phyloP scores from a whole-genome alignment of 2,797 vertebrate genomes.

The Coilia nasus region DNA sequence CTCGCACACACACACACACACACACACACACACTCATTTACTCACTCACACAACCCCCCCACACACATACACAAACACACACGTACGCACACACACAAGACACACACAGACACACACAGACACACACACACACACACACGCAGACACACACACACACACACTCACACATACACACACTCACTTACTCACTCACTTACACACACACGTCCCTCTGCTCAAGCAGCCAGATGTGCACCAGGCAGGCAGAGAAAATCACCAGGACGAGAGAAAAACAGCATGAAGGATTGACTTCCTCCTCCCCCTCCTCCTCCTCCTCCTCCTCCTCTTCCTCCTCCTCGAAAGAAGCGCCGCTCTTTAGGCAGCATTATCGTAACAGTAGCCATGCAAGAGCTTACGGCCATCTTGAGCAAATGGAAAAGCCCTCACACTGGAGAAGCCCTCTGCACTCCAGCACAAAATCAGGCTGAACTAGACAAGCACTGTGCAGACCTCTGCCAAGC shows the following conservation, averaged over 20 bases:
- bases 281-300: not conserved
- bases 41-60: not conserved
- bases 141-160: not conserved
- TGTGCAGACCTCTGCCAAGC: too few species aligned
- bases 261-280: not conserved
- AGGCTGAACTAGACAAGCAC: not conserved
- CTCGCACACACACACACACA: not conserved
- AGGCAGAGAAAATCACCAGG: not conserved
- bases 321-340: not conserved
- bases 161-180: not conserved
- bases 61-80: not conserved
- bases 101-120: not conserved
- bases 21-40: slow-evolving; percentile 2
- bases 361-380: not conserved
- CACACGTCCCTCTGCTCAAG: not conserved
- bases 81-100: not conserved
- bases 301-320: not conserved
- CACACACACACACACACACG: not conserved
- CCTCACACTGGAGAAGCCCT: not conserved
- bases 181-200: not conserved
- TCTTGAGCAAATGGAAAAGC: not conserved
- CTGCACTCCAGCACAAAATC: not conserved
- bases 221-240: slow-evolving; percentile 12
- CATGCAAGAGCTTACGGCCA: not conserved
- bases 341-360: not conserved